Conservation (phyloP, 2,113 vertebrate species). For the Oncorhynchus tshawytscha region DNA sequence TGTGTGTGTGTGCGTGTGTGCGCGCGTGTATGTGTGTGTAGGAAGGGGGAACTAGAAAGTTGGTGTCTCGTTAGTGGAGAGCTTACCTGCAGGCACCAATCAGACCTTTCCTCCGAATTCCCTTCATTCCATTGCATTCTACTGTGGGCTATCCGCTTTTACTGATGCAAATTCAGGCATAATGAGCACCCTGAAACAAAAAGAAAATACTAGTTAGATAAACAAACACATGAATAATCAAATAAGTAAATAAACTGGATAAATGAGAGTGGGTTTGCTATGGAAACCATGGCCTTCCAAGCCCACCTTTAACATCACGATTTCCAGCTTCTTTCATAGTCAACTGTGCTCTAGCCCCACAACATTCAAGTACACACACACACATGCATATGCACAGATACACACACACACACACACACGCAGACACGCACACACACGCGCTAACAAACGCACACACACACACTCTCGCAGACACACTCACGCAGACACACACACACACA, state of each 20-base stretch:
- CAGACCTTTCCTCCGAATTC: constrained; percentile 9
- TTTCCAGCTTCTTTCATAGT: constrained; percentile 46
- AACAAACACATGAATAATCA: neutral
- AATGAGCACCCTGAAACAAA: constrained; percentile 9
- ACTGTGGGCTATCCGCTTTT: neutral
- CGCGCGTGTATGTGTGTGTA: too few species aligned
- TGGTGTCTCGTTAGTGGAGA: too few species aligned
- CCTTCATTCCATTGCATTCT: constrained; percentile 2
- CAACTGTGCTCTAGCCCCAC: constrained; percentile 26
- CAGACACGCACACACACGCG: too few species aligned
- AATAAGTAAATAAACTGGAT: neutral
- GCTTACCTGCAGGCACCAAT: neutral
- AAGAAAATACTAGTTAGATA: constrained; percentile 14
- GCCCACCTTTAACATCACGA: constrained; percentile 15
- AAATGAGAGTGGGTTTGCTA: too few species aligned
- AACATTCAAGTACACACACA: constrained; percentile 10
- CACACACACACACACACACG: too few species aligned
- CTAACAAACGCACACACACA: too few species aligned
- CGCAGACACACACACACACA: too few species aligned
- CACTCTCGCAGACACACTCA: too few species aligned
- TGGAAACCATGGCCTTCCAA: too few species aligned
- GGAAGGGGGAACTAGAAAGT: too few species aligned
- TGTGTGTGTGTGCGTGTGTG: too few species aligned
- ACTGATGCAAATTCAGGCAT: constrained; percentile 29
- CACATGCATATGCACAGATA: too few species aligned